A percentile compares a stretch with the other conserved stretches of the same genome.
These are phyloP conservation scores for Lytechinus variegatus DNA, from an alignment of 35 echinoderm and acorn worm genomes.

Conservation along the genomic window DNA sequence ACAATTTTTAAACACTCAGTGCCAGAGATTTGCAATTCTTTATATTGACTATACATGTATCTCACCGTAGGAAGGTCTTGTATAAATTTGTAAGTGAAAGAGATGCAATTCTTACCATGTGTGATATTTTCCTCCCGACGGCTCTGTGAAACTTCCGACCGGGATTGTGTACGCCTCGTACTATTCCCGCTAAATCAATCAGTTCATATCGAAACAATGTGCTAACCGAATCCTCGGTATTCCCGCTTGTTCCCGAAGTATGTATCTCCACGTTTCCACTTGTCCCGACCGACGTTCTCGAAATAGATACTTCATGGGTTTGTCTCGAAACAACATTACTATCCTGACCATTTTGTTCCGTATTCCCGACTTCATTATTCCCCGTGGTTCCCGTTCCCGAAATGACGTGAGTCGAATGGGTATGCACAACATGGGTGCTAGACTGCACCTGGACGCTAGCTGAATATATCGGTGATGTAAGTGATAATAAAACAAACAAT, in stretches of 20 bases:
- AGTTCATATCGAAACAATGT: neutral
- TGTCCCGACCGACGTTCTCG: neutral
- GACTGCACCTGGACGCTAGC: neutral
- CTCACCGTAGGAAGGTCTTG: too few relatives aligned
- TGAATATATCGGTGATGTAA: neutral
- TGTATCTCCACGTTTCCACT: neutral
- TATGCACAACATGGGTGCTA: neutral
- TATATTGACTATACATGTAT: too few relatives aligned
- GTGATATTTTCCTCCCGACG: neutral
- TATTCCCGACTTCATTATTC: neutral
- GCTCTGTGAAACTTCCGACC: neutral
- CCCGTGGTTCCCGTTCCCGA: neutral
- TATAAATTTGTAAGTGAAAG: too few relatives aligned
- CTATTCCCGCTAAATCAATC: neutral
- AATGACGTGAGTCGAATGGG: neutral
- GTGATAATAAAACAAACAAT: neutral
- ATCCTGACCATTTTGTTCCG: neutral
- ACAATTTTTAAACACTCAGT: too few relatives aligned
- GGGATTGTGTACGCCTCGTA: neutral
- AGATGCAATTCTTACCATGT: neutral
- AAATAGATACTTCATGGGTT: neutral
- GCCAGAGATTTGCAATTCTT: too few relatives aligned
- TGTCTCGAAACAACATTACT: neutral
- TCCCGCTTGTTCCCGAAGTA: neutral
- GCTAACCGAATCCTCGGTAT: neutral